Conservation (phyloP, 2,888 invertebrate genomes). For the Aquatica leii region DNA sequence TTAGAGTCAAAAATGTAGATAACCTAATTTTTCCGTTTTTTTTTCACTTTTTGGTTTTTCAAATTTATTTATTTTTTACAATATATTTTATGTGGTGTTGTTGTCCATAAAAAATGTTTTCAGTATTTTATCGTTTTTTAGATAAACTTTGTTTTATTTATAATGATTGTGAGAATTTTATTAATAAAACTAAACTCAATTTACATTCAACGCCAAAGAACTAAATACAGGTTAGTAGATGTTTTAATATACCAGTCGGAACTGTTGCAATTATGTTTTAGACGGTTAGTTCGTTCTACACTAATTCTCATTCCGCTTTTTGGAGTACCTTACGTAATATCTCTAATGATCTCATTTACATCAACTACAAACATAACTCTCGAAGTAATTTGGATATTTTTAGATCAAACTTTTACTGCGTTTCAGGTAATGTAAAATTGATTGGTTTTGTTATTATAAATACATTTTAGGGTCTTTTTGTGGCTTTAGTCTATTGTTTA, state of each 20-base stretch:
- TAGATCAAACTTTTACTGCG: constrained; percentile 71
- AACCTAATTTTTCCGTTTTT: no score
- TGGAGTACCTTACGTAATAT: constrained; percentile 70
- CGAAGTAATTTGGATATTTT: constrained; percentile 70
- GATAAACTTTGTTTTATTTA: constrained; percentile 71
- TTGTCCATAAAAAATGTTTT: no score
- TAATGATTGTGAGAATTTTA: constrained; percentile 67
- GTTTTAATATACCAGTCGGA: background rate
- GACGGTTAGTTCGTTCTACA: constrained; percentile 70
- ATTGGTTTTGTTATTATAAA: background rate
- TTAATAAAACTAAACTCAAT: constrained; percentile 66
- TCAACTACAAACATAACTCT: constrained; percentile 59
- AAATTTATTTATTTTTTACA: no score
- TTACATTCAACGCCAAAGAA: constrained; percentile 65
- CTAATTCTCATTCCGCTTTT: constrained; percentile 72
- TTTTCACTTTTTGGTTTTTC: background rate
- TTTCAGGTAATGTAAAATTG: constrained; percentile 72
- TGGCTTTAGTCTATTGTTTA: constrained; percentile 71
- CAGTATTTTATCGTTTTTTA: constrained; percentile 59
- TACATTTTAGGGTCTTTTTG: constrained; percentile 66
- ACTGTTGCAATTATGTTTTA: constrained; percentile 47
- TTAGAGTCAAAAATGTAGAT: no score
- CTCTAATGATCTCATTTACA: constrained; percentile 64
- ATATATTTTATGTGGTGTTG: no score
- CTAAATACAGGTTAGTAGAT: constrained; percentile 65